Evolutionary conservation across 2,797 vertebrate genomes (phyloP).

Genomic region (Graptemys geographica): DNA sequence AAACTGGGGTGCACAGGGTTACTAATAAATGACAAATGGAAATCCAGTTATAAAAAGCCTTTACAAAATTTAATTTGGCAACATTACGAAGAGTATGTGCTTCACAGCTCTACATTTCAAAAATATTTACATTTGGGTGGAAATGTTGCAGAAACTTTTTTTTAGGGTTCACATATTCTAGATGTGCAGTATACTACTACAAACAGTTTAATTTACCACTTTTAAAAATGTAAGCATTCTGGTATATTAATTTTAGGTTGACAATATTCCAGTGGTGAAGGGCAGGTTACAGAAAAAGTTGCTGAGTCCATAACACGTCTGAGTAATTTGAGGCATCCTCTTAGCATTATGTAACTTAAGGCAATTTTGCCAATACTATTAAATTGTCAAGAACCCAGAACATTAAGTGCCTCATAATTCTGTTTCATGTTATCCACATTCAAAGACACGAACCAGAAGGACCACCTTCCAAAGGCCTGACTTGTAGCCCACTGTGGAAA

Average conservation of each 20-base stretch:
- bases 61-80: not conserved
- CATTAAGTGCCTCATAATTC: too few species aligned
- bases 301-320: accelerated
- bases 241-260: not conserved
- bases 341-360: not conserved
- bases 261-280: not conserved
- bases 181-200: not conserved
- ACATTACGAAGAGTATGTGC: not conserved
- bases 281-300: not conserved
- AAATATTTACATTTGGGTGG: not conserved
- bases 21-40: not conserved
- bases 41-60: not conserved
- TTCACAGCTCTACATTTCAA: not conserved
- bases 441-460: not conserved
- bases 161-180: not conserved
- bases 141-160: not conserved
- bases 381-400: not conserved
- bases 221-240: not conserved
- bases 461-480: not conserved
- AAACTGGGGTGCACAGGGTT: not conserved
- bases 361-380: not conserved
- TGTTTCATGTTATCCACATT: not conserved
- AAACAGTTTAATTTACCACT: not conserved
- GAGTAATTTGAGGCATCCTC: not conserved
- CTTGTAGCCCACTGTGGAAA: not conserved